Conservation (phyloP, 2,888 invertebrate genomes). For the Quadriops clusia region DNA sequence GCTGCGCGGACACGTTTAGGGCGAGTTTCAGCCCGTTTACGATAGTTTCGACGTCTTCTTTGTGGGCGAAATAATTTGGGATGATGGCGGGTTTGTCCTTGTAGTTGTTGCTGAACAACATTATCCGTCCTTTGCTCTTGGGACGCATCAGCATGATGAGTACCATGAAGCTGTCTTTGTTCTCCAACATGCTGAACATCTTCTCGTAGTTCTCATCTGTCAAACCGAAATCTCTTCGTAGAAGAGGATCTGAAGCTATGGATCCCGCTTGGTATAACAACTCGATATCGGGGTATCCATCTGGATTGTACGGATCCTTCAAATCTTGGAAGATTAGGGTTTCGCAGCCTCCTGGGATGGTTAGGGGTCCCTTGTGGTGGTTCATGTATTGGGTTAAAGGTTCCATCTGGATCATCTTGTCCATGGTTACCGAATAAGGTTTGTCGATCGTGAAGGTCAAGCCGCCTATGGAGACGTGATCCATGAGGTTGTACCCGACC, state of each 20-base stretch:
- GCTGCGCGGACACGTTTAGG: conserved; percentile 45
- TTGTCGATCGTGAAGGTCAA: conserved; percentile 51
- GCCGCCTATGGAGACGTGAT: conserved; percentile 50
- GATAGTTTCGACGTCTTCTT: conserved; percentile 50
- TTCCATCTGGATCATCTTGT: conserved; percentile 23
- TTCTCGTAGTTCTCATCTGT: conserved; percentile 29
- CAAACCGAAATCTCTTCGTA: conserved; percentile 38
- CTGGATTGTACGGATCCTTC: conserved; percentile 42
- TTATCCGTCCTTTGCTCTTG: conserved; percentile 42
- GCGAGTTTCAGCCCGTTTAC: conserved; percentile 51
- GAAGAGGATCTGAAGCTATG: conserved; percentile 42
- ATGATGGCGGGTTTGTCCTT: conserved; percentile 46
- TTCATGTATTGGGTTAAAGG: conserved; percentile 29
- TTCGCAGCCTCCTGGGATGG: conserved; percentile 54
- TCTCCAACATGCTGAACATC: conserved; percentile 30
- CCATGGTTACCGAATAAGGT: conserved; percentile 33
- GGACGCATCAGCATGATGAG: conserved; percentile 47
- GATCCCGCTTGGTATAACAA: conserved; percentile 52
- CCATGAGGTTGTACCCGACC: conserved; percentile 43
- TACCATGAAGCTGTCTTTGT: conserved; percentile 36
- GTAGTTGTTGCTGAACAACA: conserved; percentile 43
- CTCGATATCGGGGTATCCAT: conserved; percentile 55
- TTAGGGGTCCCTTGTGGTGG: conserved; percentile 36
- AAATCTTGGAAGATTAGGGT: conserved; percentile 54
- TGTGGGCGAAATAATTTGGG: conserved; percentile 48